These are phyloP conservation scores for Pholis gunnellus DNA, from an alignment of 2,113 vertebrate genomes.

Conservation along the genomic window DNA sequence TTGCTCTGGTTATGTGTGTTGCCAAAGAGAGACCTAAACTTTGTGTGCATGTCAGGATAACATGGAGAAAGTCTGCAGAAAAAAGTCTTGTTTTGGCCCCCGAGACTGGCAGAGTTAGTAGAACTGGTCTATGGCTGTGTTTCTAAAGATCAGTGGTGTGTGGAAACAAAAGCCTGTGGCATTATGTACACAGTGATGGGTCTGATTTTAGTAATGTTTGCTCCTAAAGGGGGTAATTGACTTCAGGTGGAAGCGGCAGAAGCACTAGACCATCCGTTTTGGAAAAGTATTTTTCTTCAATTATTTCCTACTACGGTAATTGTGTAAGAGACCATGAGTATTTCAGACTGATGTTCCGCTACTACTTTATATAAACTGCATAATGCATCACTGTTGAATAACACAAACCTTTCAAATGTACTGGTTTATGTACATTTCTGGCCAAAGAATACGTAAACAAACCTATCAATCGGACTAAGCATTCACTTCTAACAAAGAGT, in stretches of 20 bases:
- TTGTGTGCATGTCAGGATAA: slow-evolving; percentile 26
- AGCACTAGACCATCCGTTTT: background rate
- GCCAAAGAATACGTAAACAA: background rate
- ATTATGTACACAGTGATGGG: background rate
- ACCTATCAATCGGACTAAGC: background rate
- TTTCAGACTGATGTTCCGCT: background rate
- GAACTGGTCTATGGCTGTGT: slow-evolving; percentile 7
- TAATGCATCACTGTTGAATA: background rate
- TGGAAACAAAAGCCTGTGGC: slow-evolving; percentile 6
- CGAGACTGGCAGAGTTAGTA: background rate
- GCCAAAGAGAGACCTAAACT: background rate
- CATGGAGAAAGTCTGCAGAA: slow-evolving; percentile 16
- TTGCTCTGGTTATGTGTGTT: background rate
- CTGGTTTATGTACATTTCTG: background rate
- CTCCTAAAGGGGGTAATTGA: background rate
- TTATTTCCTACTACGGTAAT: background rate
- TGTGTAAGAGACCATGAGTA: background rate
- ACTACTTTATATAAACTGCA: background rate
- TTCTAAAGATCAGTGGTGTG: slow-evolving; percentile 8
- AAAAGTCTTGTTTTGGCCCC: slow-evolving; percentile 8
- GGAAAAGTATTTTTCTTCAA: background rate
- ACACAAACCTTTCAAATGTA: background rate
- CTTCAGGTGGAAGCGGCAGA: background rate
- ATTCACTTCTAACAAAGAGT: background rate
- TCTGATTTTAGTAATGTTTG: background rate